phyloP scores from a whole-genome alignment of 2,797 vertebrate species.

The Cuniculus paca region DNA sequence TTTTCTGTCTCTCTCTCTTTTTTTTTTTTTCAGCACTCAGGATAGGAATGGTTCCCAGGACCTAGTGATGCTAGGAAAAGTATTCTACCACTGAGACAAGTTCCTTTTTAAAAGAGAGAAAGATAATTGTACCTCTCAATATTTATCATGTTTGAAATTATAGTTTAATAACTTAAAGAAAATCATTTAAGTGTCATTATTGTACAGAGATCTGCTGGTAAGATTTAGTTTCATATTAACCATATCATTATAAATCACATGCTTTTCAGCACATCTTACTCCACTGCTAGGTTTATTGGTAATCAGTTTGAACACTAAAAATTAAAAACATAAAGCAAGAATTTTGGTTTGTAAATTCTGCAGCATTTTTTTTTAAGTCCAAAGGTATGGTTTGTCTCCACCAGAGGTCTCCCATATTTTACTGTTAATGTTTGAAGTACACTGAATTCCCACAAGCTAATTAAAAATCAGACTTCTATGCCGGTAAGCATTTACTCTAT shows the following conservation, averaged over 20 bases:
- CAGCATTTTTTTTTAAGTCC: slow-evolving; percentile 70
- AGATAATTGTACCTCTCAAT: slow-evolving; percentile 3
- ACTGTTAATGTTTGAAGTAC: slow-evolving; percentile 76
- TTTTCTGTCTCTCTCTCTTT: not conserved
- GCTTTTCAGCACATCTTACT: slow-evolving; percentile 21
- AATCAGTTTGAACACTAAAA: slow-evolving; percentile 1
- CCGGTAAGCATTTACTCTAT: slow-evolving; percentile 81
- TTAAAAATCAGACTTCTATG: slow-evolving; percentile 79
- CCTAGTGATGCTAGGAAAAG: not conserved
- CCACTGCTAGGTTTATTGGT: slow-evolving; percentile 29
- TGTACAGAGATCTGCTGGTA: slow-evolving; percentile 1
- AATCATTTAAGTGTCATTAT: not conserved
- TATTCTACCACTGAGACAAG: not conserved
- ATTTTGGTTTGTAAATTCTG: slow-evolving; percentile 14
- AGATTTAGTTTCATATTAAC: slow-evolving; percentile 58
- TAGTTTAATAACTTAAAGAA: not conserved
- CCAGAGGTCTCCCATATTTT: slow-evolving; percentile 83
- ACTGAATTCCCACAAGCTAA: slow-evolving; percentile 84
- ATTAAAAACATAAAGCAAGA: slow-evolving; percentile 36
- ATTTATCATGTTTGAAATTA: not conserved
- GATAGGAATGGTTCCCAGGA: not conserved
- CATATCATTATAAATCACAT: slow-evolving; percentile 33
- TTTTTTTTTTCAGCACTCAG: not conserved
- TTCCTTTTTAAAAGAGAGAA: slow-evolving; percentile 2
- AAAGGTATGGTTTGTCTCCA: slow-evolving; percentile 72